A percentile compares a stretch with the other conserved stretches of the same genome.
Evolutionary conservation across 2,888 invertebrate species (phyloP).

Genomic region (Athripsodes cinereus): DNA sequence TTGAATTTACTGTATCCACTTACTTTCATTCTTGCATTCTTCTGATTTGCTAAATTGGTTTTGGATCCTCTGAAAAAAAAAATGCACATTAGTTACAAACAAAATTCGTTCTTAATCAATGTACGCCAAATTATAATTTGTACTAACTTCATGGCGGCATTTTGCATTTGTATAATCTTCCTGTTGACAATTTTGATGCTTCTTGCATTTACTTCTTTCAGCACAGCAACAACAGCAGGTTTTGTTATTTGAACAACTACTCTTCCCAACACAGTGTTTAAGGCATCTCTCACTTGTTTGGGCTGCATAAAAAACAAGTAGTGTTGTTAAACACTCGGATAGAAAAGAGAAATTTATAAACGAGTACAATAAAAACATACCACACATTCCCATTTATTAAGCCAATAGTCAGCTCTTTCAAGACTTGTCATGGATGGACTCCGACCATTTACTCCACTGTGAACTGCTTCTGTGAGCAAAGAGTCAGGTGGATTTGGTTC

Average conservation of each 20-base stretch:
- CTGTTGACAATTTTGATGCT: slow-evolving; percentile 5
- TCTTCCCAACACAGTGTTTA: slow-evolving; percentile 6
- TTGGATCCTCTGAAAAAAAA: too few species aligned
- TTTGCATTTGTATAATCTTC: not conserved
- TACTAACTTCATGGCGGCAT: not conserved
- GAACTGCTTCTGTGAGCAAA: slow-evolving; percentile 8
- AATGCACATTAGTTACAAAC: too few species aligned
- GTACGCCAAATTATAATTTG: too few species aligned
- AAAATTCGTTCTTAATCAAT: too few species aligned
- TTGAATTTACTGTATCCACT: too few species aligned
- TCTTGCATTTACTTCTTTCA: not conserved
- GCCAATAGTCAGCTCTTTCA: slow-evolving; percentile 2
- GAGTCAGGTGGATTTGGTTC: slow-evolving; percentile 2
- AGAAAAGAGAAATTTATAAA: not conserved
- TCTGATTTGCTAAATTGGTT: too few species aligned
- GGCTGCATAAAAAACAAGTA: slow-evolving; percentile 4
- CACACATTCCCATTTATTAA: slow-evolving; percentile 12
- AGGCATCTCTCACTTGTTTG: not conserved
- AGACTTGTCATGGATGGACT: slow-evolving; percentile 7
- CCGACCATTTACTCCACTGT: slow-evolving; percentile 11
- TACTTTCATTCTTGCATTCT: too few species aligned
- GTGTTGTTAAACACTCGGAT: not conserved
- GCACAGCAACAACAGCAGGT: not conserved
- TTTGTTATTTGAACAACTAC: slow-evolving; percentile 1
- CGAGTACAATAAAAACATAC: slow-evolving; percentile 3